Evolutionary conservation across 2,797 vertebrate genomes (phyloP).

Genomic region (Pipistrellus kuhlii): DNA sequence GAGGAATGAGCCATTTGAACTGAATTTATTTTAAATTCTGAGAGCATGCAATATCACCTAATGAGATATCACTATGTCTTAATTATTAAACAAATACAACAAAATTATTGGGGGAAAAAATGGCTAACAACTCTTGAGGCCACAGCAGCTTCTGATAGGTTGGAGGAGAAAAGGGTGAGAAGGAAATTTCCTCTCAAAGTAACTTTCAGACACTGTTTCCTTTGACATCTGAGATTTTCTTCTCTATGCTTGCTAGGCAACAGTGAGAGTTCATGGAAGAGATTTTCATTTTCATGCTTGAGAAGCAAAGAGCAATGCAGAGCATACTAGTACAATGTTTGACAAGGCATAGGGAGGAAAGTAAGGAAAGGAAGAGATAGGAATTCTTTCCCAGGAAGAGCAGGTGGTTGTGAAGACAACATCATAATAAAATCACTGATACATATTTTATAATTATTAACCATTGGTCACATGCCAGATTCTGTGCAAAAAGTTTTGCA

Average conservation of each 20-base stretch:
- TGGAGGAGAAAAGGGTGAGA: not conserved
- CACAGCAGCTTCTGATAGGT: not conserved
- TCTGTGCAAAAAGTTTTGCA: constrained; percentile 1
- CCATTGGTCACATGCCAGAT: not conserved
- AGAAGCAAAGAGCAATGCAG: not conserved
- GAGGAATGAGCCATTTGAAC: not conserved
- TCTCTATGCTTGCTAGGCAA: not conserved
- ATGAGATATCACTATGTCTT: not conserved
- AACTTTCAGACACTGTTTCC: not conserved
- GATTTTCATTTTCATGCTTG: not conserved
- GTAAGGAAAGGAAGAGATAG: not conserved
- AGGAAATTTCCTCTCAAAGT: not conserved
- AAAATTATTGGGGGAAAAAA: not conserved
- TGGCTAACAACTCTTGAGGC: not conserved
- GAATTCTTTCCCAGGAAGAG: not conserved
- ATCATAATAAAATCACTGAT: not conserved
- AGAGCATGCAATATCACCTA: not conserved
- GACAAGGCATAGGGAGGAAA: not conserved
- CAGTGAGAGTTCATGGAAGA: not conserved
- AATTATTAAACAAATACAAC: constrained; percentile 25
- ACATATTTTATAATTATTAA: constrained; percentile 57
- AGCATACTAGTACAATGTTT: not conserved
- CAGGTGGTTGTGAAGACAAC: not conserved
- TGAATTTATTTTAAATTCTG: not conserved
- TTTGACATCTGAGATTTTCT: not conserved